Evolutionary conservation across 2,113 vertebrate species (phyloP).

Genomic region (Siniperca knerii): DNA sequence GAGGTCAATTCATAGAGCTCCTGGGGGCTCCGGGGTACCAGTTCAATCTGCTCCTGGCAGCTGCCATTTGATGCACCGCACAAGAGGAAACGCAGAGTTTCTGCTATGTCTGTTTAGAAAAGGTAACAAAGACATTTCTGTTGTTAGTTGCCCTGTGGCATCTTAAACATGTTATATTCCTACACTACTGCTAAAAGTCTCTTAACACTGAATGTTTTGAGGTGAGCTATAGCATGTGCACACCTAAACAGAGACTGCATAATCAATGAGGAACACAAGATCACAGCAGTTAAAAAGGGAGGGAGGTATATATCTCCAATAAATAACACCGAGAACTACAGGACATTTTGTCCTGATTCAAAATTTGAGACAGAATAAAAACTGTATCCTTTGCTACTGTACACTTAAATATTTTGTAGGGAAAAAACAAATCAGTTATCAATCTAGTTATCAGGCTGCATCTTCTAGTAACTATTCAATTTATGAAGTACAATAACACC

Average conservation of each 20-base stretch:
- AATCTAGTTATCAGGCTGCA: background rate
- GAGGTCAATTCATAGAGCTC: slow-evolving; percentile 98
- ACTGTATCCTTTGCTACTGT: background rate
- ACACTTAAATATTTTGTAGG: background rate
- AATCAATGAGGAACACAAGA: too few species aligned
- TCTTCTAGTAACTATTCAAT: background rate
- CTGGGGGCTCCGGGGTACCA: slow-evolving; percentile 97
- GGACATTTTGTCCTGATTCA: background rate
- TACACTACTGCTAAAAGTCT: background rate
- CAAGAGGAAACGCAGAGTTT: slow-evolving; percentile 97
- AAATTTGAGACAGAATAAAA: background rate
- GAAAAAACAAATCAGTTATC: background rate
- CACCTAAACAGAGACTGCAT: too few species aligned
- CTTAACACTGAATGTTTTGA: background rate
- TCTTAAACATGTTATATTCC: background rate
- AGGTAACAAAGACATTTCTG: slow-evolving; percentile 19
- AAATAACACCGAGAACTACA: too few species aligned
- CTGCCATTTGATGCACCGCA: slow-evolving; percentile 97
- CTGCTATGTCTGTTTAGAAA: slow-evolving; percentile 92
- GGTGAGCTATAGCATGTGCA: background rate
- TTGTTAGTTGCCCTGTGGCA: background rate
- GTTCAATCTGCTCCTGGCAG: slow-evolving; percentile 98
- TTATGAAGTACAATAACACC: background rate
- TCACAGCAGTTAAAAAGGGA: too few species aligned
- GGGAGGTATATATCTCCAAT: too few species aligned